Evolutionary conservation across 1,140 invertebrate genomes (phyloP).

Genomic region (Ooceraea biroi): DNA sequence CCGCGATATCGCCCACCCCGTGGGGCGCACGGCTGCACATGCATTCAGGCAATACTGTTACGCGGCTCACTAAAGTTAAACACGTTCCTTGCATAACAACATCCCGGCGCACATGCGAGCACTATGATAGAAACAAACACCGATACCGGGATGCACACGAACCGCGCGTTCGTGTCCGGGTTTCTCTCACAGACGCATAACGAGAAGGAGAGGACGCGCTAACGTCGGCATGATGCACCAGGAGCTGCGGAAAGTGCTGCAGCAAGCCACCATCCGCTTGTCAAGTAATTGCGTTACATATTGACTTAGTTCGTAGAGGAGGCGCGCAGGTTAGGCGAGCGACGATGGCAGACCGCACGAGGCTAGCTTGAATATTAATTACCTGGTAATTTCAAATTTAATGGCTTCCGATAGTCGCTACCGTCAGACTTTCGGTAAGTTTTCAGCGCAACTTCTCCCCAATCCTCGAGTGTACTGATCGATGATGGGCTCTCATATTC

Average conservation of each 20-base stretch:
- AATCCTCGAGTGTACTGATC: neutral
- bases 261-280: slow-evolving; percentile 78
- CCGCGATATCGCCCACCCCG: slow-evolving; percentile 69
- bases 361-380: slow-evolving; percentile 83
- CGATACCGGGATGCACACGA: slow-evolving; percentile 33
- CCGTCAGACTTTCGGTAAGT: slow-evolving; percentile 25
- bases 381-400: slow-evolving; percentile 83
- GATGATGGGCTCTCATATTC: neutral
- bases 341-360: slow-evolving; percentile 60
- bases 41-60: slow-evolving; percentile 77
- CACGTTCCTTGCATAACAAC: slow-evolving; percentile 77
- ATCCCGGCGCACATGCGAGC: slow-evolving; percentile 55
- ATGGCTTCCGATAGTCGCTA: slow-evolving; percentile 69
- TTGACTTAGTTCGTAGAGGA: slow-evolving; percentile 82
- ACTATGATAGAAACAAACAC: slow-evolving; percentile 49
- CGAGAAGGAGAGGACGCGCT: slow-evolving; percentile 66
- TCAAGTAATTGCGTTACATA: slow-evolving; percentile 83
- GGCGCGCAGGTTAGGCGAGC: neutral
- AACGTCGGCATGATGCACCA: slow-evolving; percentile 78
- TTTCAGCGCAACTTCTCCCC: slow-evolving; percentile 18
- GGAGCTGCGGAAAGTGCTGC: slow-evolving; percentile 70
- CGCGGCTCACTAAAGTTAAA: slow-evolving; percentile 77
- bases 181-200: slow-evolving; percentile 56
- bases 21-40: slow-evolving; percentile 71
- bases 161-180: neutral